Conservation (phyloP, 2,797 vertebrate genomes). For the Anableps anableps region DNA sequence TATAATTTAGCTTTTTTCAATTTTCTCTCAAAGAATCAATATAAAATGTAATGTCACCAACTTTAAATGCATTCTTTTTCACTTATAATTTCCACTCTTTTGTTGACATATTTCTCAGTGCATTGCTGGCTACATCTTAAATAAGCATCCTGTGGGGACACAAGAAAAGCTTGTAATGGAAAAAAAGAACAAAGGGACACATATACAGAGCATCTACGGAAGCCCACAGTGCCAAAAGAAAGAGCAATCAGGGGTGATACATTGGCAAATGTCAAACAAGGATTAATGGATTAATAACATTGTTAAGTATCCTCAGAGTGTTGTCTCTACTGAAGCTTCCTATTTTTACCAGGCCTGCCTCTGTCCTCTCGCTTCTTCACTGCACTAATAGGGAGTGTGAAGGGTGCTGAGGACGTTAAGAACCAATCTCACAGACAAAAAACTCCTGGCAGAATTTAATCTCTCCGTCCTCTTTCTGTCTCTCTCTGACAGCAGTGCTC, state of each 20-base stretch:
- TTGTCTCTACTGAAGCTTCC: slow-evolving; percentile 61
- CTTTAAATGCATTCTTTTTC: background rate
- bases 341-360: slow-evolving; percentile 46
- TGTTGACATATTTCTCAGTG: background rate
- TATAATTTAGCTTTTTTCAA: background rate
- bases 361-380: slow-evolving; percentile 61
- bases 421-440: slow-evolving; percentile 84
- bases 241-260: slow-evolving; percentile 76
- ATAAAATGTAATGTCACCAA: background rate
- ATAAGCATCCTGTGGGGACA: slow-evolving; percentile 34
- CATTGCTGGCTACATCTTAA: background rate
- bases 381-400: slow-evolving; percentile 72
- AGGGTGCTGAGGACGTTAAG: slow-evolving; percentile 76
- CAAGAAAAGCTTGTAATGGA: slow-evolving; percentile 30
- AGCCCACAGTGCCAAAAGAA: slow-evolving; percentile 60
- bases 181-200: background rate
- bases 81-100: background rate
- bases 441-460: slow-evolving; percentile 83
- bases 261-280: slow-evolving; percentile 82
- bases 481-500: slow-evolving; percentile 72
- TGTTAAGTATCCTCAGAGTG: slow-evolving; percentile 78
- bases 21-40: background rate
- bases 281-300: slow-evolving; percentile 84
- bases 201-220: slow-evolving; percentile 37
- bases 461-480: slow-evolving; percentile 82